These are phyloP conservation scores for Acanthiza pusilla DNA, from an alignment of 2,797 vertebrate species.

Conservation along the genomic window DNA sequence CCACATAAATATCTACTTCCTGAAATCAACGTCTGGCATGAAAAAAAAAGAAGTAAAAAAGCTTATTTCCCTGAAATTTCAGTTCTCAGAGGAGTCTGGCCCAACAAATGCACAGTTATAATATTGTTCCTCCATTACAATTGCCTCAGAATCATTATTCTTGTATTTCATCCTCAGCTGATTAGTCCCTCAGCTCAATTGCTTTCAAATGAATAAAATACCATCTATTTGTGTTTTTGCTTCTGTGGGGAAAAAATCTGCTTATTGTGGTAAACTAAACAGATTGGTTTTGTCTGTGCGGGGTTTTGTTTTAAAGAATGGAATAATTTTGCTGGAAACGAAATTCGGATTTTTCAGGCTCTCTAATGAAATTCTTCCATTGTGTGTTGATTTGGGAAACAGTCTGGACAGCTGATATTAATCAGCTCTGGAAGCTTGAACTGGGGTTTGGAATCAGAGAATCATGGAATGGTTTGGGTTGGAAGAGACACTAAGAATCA, in stretches of 20 bases:
- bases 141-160: slow-evolving; percentile 30
- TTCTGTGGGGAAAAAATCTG: slow-evolving; percentile 21
- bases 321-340: background rate
- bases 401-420: background rate
- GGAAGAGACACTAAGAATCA: background rate
- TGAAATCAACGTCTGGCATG: background rate
- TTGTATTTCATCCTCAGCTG: slow-evolving; percentile 41
- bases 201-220: slow-evolving; percentile 35
- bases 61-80: background rate
- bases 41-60: background rate
- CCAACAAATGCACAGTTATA: background rate
- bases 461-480: background rate
- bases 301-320: slow-evolving; percentile 17
- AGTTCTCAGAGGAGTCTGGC: background rate
- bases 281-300: background rate
- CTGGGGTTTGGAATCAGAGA: background rate
- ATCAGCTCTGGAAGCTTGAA: background rate
- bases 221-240: slow-evolving; percentile 9
- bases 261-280: slow-evolving; percentile 34
- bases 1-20: background rate
- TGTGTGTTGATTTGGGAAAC: background rate
- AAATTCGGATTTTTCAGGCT: background rate
- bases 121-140: slow-evolving; percentile 2
- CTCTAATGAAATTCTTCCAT: background rate
- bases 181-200: slow-evolving; percentile 33